These are phyloP conservation scores for Chelmon rostratus DNA, from an alignment of 2,797 vertebrate genomes.

Conservation along the genomic window DNA sequence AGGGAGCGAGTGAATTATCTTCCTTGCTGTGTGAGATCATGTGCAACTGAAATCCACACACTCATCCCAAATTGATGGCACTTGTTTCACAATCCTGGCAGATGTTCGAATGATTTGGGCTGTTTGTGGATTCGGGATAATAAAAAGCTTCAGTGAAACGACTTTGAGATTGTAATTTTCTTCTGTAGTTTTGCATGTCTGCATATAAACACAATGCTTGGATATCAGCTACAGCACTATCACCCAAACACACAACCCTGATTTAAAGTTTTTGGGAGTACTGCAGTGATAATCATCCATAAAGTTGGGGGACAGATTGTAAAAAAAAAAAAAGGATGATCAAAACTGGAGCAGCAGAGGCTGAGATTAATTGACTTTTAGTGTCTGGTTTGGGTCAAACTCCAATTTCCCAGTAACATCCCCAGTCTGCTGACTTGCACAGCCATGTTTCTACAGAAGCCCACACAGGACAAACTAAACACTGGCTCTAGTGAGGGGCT, in stretches of 20 bases:
- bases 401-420: conserved; percentile 10
- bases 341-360: conserved; percentile 9
- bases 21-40: background rate
- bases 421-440: no score
- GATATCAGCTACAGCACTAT: background rate
- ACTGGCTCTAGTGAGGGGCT: no score
- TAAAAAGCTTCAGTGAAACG: background rate
- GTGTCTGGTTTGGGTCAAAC: conserved; percentile 5
- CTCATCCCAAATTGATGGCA: conserved; percentile 17
- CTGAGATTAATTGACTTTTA: conserved; percentile 3
- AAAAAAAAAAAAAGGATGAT: background rate
- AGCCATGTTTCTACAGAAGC: no score
- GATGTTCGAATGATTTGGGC: background rate
- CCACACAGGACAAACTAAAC: no score
- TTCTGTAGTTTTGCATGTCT: background rate
- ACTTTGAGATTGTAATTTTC: conserved; percentile 28
- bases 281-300: no score
- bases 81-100: conserved; percentile 9
- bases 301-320: background rate
- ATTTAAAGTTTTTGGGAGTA: no score
- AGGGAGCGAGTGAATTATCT: conserved; percentile 8
- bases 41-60: conserved; percentile 14
- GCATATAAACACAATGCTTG: background rate
- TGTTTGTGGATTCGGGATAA: conserved; percentile 3
- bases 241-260: no score